Evolutionary conservation across 1,140 invertebrate species (phyloP).

Genomic region (Orussus abietinus): DNA sequence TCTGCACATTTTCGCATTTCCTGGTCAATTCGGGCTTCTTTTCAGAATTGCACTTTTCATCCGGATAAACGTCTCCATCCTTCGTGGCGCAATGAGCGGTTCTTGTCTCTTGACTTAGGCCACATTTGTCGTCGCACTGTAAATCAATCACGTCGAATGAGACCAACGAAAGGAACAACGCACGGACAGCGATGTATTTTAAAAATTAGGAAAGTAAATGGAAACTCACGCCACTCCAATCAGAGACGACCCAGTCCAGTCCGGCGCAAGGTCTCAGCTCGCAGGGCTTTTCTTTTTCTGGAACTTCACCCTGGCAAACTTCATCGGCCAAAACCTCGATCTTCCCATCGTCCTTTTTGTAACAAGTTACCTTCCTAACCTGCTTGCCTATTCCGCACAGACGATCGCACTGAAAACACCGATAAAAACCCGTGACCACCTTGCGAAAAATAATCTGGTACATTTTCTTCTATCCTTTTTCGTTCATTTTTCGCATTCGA

Average conservation of each 20-base stretch:
- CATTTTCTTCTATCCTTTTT: no score
- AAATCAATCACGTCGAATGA: slow-evolving; percentile 22
- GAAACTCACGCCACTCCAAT: slow-evolving; percentile 82
- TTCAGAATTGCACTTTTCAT: slow-evolving; percentile 61
- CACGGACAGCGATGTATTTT: no score
- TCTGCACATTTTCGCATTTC: slow-evolving; percentile 58
- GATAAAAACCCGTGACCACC: no score
- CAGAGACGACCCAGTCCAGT: slow-evolving; percentile 83
- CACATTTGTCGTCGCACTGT: slow-evolving; percentile 71
- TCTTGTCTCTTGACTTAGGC: slow-evolving; percentile 70
- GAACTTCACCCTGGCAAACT: slow-evolving; percentile 66
- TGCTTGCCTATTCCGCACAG: slow-evolving; percentile 83
- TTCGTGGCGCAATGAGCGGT: slow-evolving; percentile 70
- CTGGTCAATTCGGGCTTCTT: slow-evolving; percentile 58
- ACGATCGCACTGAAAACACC: slow-evolving; percentile 75
- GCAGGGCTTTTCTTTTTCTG: slow-evolving; percentile 67
- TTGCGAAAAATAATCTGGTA: no score
- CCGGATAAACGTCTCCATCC: slow-evolving; percentile 66
- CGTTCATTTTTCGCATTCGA: no score
- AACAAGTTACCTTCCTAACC: slow-evolving; percentile 70
- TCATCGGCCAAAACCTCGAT: slow-evolving; percentile 69
- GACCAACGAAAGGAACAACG: no score
- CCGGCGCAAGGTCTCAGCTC: slow-evolving; percentile 81
- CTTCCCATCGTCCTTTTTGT: slow-evolving; percentile 64
- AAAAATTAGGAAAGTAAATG: no score